Evolutionary conservation across 2,113 vertebrate genomes (phyloP).

Genomic region (Morone chrysops): DNA sequence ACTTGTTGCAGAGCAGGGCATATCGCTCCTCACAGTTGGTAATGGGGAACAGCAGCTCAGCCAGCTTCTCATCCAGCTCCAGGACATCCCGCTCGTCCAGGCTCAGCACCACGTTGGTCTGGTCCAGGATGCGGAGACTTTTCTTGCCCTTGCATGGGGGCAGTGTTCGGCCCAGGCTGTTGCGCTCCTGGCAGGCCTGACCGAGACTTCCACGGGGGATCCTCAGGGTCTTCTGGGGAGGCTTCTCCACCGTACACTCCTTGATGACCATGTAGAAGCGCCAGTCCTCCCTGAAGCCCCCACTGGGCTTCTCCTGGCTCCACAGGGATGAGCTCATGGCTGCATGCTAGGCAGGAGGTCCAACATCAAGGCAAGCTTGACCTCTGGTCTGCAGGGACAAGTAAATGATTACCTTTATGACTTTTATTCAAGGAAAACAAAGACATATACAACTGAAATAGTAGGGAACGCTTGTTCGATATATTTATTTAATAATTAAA

Average conservation of each 20-base stretch:
- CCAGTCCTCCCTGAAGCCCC: constrained; percentile 94
- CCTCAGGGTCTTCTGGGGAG: constrained; percentile 92
- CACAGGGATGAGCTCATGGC: constrained; percentile 96
- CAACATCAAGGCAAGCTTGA: constrained; percentile 76
- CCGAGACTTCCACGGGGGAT: constrained; percentile 95
- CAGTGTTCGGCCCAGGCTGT: constrained; percentile 89
- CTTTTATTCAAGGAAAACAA: neutral
- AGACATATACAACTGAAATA: neutral
- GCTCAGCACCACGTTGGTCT: constrained; percentile 91
- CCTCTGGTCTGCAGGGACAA: constrained; percentile 45
- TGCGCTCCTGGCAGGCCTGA: constrained; percentile 94
- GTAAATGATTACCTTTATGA: neutral
- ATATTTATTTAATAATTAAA: neutral
- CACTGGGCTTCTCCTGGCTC: constrained; percentile 95
- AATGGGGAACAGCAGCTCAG: constrained; percentile 96
- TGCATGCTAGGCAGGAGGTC: constrained; percentile 76
- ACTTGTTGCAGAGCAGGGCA: constrained; percentile 90
- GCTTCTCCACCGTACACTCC: constrained; percentile 94
- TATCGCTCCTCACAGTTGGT: constrained; percentile 97
- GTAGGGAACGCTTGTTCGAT: neutral
- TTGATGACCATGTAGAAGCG: constrained; percentile 95
- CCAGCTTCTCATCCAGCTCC: constrained; percentile 93
- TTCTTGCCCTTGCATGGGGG: constrained; percentile 95
- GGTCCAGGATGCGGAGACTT: constrained; percentile 94
- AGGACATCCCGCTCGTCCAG: constrained; percentile 94